Percentiles rank a stretch among this genome's conserved stretches.
Evolutionary conservation across 1,140 invertebrate species (phyloP).

Genomic region (Hypsibius dujardini): DNA sequence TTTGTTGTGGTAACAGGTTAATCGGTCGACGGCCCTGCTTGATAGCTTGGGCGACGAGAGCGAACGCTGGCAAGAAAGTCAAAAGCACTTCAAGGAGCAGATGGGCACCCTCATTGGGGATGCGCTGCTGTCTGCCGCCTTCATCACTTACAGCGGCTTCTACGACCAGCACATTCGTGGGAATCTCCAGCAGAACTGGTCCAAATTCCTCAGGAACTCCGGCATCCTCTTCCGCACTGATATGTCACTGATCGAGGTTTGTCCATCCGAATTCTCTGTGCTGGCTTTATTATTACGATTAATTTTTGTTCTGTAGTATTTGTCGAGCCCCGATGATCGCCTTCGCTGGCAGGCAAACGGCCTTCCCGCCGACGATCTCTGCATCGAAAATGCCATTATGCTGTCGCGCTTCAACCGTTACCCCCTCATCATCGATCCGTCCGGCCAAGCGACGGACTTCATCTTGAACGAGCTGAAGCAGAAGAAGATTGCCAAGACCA

Average conservation of each 20-base stretch:
- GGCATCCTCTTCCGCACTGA: not conserved
- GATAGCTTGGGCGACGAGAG: constrained; percentile 82
- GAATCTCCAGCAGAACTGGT: constrained; percentile 2
- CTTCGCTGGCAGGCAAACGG: constrained; percentile 93
- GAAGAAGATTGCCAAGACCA: constrained; percentile 87
- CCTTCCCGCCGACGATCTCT: constrained; percentile 86
- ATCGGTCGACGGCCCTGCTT: constrained; percentile 80
- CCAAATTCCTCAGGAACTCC: constrained; percentile 8
- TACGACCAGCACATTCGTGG: constrained; percentile 13
- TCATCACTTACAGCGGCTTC: constrained; percentile 75
- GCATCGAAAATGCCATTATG: constrained; percentile 99
- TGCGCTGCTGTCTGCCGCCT: constrained; percentile 73
- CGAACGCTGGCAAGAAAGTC: constrained; percentile 87
- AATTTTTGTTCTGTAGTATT: constrained; percentile 41
- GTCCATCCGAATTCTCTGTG: not conserved
- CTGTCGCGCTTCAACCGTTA: constrained; percentile 87
- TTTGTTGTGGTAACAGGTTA: constrained; percentile 35
- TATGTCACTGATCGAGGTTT: constrained; percentile 16
- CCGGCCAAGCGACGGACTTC: constrained; percentile 93
- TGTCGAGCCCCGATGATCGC: constrained; percentile 95
- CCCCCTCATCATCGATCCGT: constrained; percentile 96
- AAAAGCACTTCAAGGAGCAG: constrained; percentile 91
- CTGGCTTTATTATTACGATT: constrained; percentile 19
- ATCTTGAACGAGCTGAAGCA: constrained; percentile 93
- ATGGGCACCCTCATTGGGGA: constrained; percentile 99